Percentiles rank a stretch among this genome's conserved stretches.
These are phyloP conservation scores for Enteromius thamalakanensis DNA, from an alignment of 2,797 vertebrate genomes.

Conservation along the genomic window DNA sequence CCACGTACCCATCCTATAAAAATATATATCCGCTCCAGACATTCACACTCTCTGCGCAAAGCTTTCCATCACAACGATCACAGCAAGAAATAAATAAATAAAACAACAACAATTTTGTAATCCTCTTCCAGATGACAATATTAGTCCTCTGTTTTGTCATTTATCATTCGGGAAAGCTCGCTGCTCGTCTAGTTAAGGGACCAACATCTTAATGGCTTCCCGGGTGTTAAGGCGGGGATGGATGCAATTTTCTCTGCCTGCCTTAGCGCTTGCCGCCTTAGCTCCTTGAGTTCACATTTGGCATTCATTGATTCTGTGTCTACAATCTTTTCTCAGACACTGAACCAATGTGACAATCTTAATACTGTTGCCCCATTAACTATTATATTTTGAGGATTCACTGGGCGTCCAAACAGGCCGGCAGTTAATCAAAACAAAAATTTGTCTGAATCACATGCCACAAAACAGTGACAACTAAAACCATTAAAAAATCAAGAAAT, in stretches of 20 bases:
- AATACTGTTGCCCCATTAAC: conserved; percentile 56
- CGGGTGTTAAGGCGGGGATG: conserved; percentile 34
- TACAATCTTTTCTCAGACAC: conserved; percentile 42
- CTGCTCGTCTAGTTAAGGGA: conserved; percentile 45
- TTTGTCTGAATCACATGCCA: conserved; percentile 6
- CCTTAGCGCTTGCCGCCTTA: conserved; percentile 27
- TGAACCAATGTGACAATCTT: conserved; percentile 61
- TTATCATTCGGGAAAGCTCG: conserved; percentile 54
- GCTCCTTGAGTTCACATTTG: conserved; percentile 32
- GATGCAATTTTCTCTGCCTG: conserved; percentile 49
- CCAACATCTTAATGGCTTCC: conserved; percentile 54
- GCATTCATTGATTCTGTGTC: conserved; percentile 60
- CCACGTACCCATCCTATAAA: conserved; percentile 28
- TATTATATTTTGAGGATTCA: conserved; percentile 37
- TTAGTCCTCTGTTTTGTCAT: conserved; percentile 52
- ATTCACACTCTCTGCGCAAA: background rate
- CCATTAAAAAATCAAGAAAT: background rate
- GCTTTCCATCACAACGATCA: conserved; percentile 19
- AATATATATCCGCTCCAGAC: background rate
- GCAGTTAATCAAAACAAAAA: conserved; percentile 50
- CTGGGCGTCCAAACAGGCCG: conserved; percentile 24
- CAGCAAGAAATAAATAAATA: conserved; percentile 6
- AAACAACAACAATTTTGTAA: conserved; percentile 35
- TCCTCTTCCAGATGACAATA: conserved; percentile 56
- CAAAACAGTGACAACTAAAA: background rate